Percentiles rank a stretch among this genome's conserved stretches.
These are phyloP conservation scores for Pelobates cultripes DNA, from an alignment of 2,797 vertebrate species.

Conservation along the genomic window DNA sequence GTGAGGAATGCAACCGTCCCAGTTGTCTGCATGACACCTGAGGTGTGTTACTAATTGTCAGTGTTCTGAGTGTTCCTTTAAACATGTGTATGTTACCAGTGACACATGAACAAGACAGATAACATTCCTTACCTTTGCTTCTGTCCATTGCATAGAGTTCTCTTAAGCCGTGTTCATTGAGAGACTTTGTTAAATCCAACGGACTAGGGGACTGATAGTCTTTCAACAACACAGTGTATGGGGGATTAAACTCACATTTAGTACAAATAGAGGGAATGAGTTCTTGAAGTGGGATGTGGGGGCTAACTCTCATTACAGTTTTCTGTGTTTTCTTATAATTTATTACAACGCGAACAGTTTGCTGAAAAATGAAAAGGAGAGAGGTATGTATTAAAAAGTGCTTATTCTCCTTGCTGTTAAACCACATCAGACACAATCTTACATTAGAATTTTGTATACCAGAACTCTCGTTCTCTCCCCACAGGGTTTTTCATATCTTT, in stretches of 20 bases:
- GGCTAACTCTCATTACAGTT: constrained; percentile 89
- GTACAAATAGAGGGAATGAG: constrained; percentile 84
- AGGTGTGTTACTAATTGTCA: too few species aligned
- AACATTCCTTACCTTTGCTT: constrained; percentile 75
- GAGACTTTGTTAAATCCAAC: constrained; percentile 84
- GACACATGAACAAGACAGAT: too few species aligned
- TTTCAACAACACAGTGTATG: constrained; percentile 81
- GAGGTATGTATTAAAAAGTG: neutral
- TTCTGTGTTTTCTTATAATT: constrained; percentile 97
- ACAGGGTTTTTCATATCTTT: too few species aligned
- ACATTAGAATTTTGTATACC: too few species aligned
- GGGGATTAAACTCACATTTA: constrained; percentile 93
- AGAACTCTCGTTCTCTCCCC: too few species aligned
- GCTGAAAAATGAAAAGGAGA: constrained; percentile 70
- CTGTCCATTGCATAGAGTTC: constrained; percentile 92
- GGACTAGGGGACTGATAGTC: constrained; percentile 82
- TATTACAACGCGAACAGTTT: constrained; percentile 93
- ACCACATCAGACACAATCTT: too few species aligned
- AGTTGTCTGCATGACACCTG: too few species aligned
- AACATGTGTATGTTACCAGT: too few species aligned
- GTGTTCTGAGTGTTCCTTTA: too few species aligned
- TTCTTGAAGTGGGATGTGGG: constrained; percentile 81
- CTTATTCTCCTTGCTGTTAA: too few species aligned
- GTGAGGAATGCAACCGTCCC: too few species aligned
- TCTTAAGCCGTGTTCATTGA: constrained; percentile 89